phyloP scores from a whole-genome alignment of 2,113 vertebrate genomes.

The Solea senegalensis region DNA sequence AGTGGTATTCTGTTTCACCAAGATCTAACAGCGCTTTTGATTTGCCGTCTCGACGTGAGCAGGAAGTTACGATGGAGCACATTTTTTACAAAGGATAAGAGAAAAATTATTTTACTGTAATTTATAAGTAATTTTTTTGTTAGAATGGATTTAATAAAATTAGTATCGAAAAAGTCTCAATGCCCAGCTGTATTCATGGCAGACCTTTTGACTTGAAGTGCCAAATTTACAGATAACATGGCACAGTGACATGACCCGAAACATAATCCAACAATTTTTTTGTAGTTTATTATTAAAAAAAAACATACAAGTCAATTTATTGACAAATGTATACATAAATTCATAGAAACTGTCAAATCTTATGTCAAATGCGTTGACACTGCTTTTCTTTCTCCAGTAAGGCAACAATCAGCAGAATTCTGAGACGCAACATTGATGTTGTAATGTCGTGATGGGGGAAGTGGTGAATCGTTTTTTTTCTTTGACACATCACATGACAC shows the following conservation, averaged over 20 bases:
- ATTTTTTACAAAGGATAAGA: no score
- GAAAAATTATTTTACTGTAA: no score
- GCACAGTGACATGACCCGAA: neutral
- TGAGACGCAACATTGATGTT: conserved; percentile 37
- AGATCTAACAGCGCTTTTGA: no score
- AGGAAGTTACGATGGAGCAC: no score
- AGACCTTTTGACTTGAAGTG: neutral
- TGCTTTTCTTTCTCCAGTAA: conserved; percentile 53
- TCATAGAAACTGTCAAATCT: conserved; percentile 50
- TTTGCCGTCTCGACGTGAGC: no score
- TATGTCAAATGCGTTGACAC: conserved; percentile 51
- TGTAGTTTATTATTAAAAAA: conserved; percentile 59
- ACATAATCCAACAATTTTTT: conserved; percentile 10
- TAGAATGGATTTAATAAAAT: no score
- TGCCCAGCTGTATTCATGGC: no score
- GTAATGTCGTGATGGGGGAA: neutral
- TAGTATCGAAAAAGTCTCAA: no score
- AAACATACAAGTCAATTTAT: conserved; percentile 27
- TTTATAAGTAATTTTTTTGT: no score
- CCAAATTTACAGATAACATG: neutral
- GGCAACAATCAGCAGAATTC: conserved; percentile 60
- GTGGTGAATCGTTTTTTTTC: neutral
- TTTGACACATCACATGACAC: conserved; percentile 30
- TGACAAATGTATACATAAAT: conserved; percentile 43
- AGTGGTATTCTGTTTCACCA: no score